Conservation (phyloP, 1,140 invertebrate species). For the Holotrichia oblita region DNA sequence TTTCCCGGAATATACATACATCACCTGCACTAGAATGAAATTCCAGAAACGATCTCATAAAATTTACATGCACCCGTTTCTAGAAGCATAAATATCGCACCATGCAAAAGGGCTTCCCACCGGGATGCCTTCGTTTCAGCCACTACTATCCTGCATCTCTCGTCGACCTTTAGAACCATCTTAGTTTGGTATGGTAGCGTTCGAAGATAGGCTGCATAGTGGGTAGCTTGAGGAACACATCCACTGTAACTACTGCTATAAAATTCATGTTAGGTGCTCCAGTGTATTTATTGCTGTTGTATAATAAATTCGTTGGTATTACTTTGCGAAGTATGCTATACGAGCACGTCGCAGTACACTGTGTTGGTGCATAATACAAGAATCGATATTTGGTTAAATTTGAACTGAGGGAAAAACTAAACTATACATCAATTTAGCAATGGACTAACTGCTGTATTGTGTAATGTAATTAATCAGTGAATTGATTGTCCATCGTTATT, state of each 20-base stretch:
- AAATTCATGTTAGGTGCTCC: constrained; percentile 25
- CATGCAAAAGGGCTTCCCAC: constrained; percentile 2
- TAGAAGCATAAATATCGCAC: constrained; percentile 25
- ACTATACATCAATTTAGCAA: too few relatives aligned
- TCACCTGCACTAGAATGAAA: background rate
- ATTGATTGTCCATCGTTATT: too few relatives aligned
- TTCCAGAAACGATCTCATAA: constrained; percentile 31
- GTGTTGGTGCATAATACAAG: background rate
- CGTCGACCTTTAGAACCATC: background rate
- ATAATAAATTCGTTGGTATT: constrained; percentile 18
- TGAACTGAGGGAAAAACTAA: background rate
- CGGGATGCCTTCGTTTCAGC: background rate
- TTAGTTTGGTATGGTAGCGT: background rate
- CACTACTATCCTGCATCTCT: background rate
- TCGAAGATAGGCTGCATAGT: background rate
- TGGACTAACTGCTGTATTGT: too few relatives aligned
- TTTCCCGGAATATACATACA: background rate
- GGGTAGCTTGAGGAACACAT: constrained; percentile 15
- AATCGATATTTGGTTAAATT: background rate
- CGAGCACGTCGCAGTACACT: background rate
- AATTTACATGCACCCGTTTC: constrained; percentile 22
- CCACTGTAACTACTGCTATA: constrained; percentile 17
- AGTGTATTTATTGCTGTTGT: constrained; percentile 31
- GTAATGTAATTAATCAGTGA: too few relatives aligned
- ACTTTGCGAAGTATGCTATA: background rate